These are phyloP conservation scores for Brachionus asplanchnoidis DNA, from an alignment of 1,140 invertebrate genomes.

Conservation along the genomic window DNA sequence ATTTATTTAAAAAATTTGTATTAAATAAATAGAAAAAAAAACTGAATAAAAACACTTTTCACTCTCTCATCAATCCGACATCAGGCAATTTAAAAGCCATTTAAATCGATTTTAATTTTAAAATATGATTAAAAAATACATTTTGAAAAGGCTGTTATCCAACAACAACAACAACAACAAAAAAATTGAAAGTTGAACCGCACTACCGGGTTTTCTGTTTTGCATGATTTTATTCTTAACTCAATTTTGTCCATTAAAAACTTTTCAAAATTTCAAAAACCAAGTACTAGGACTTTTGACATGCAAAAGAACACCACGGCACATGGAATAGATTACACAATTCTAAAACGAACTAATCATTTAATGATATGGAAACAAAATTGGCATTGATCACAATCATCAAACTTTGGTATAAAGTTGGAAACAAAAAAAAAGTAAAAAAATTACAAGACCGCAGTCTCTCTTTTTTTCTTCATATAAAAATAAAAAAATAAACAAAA, in stretches of 20 bases:
- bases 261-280: neutral
- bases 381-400: neutral
- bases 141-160: neutral
- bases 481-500: neutral
- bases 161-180: neutral
- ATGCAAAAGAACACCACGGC: neutral
- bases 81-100: neutral
- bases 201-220: neutral
- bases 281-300: neutral
- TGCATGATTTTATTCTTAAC: conserved; percentile 14
- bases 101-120: neutral
- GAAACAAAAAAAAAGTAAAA: neutral
- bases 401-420: neutral
- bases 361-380: neutral
- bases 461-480: neutral
- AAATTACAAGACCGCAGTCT: neutral
- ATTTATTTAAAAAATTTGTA: neutral
- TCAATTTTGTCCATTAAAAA: neutral
- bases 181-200: neutral
- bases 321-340: neutral
- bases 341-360: neutral
- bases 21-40: neutral
- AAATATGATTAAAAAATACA: neutral
- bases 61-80: neutral
- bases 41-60: neutral